phyloP scores from a whole-genome alignment of 35 echinoderm and acorn worm species.

The Chiridota heheva region DNA sequence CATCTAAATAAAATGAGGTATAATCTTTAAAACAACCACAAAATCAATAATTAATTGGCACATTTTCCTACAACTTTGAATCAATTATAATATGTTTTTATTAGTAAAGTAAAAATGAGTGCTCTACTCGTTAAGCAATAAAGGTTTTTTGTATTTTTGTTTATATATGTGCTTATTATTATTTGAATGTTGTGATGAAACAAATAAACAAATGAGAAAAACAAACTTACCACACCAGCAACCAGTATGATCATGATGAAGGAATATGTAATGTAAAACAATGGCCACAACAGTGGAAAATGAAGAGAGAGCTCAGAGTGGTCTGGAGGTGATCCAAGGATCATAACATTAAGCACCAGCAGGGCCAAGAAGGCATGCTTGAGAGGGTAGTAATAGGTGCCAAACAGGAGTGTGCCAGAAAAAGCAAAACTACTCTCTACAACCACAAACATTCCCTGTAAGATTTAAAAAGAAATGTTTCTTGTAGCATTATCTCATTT shows the following conservation, averaged over 20 bases:
- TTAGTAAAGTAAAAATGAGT: too few relatives aligned
- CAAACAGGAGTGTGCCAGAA: slow-evolving; percentile 66
- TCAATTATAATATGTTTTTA: too few relatives aligned
- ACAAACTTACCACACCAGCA: slow-evolving; percentile 68
- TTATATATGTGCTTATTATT: not conserved
- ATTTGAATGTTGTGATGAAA: too few relatives aligned
- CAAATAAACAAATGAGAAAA: not conserved
- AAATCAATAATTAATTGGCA: too few relatives aligned
- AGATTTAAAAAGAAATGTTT: not conserved
- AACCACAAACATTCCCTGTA: slow-evolving; percentile 55
- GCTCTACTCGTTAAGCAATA: not conserved
- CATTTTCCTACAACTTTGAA: too few relatives aligned
- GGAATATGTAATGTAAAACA: slow-evolving; percentile 70
- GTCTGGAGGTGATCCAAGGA: slow-evolving; percentile 42
- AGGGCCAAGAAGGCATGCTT: slow-evolving; percentile 64
- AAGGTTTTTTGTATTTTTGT: not conserved
- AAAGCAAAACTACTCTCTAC: slow-evolving; percentile 64
- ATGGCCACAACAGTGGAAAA: slow-evolving; percentile 69
- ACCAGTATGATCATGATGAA: slow-evolving; percentile 56
- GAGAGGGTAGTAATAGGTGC: slow-evolving; percentile 67
- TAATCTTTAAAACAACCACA: too few relatives aligned
- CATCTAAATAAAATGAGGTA: too few relatives aligned
- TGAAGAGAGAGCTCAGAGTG: slow-evolving; percentile 26
- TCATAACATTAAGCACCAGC: slow-evolving; percentile 44
- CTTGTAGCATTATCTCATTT: too few relatives aligned